Conservation (phyloP, 2,113 vertebrate species). For the Fulmarus glacialis region DNA sequence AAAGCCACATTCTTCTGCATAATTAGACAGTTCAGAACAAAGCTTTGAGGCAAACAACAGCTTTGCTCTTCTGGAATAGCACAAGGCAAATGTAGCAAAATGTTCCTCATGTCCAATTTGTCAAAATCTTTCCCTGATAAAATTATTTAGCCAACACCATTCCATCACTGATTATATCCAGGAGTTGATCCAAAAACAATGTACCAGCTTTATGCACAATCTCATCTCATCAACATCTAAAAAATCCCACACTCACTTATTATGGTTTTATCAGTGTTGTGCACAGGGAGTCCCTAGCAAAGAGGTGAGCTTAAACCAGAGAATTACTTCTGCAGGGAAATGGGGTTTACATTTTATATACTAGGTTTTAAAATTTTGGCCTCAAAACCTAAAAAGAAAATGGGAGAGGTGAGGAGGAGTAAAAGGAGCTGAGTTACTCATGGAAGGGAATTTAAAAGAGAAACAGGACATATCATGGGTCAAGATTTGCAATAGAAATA, state of each 20-base stretch:
- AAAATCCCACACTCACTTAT: not conserved
- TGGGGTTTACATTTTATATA: not conserved
- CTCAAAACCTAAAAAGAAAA: not conserved
- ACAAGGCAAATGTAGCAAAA: conserved; percentile 5
- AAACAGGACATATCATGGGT: not conserved
- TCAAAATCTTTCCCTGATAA: conserved; percentile 21
- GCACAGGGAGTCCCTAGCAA: not conserved
- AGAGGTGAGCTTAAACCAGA: not conserved
- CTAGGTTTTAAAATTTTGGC: not conserved
- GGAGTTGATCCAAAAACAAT: conserved; percentile 17
- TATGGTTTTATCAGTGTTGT: not conserved
- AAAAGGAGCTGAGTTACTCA: not conserved
- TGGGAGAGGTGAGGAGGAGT: not conserved
- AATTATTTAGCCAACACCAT: conserved; percentile 27
- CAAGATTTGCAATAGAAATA: not conserved
- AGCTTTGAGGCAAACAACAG: not conserved
- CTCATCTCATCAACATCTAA: not conserved
- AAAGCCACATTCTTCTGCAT: not conserved
- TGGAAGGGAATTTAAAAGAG: not conserved
- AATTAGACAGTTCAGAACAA: not conserved
- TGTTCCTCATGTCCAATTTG: not conserved
- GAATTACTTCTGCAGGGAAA: not conserved
- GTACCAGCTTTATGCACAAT: not conserved
- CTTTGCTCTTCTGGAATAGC: not conserved
- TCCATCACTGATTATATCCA: conserved; percentile 22